Evolutionary conservation across 2,797 vertebrate genomes (phyloP), one percentile per base, ranked within the genome.

Genomic region (Cirrhinus mrigala): DNA sequence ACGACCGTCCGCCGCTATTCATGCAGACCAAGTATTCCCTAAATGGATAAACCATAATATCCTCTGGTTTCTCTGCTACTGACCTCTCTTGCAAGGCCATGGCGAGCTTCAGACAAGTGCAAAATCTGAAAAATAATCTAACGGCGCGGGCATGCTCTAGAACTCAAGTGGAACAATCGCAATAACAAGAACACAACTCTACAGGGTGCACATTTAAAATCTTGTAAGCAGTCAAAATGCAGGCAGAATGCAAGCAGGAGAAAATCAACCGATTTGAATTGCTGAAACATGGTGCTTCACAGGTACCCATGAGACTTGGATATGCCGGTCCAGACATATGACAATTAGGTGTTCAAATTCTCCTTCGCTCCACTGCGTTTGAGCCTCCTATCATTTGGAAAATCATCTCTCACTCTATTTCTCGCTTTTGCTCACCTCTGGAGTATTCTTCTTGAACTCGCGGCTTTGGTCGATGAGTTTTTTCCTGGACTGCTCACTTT

Each of bases 401-500:
- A 75, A 62, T 82, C 44, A 6, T 60, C 79, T 70, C 33, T 85
- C 70, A 75, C 71, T 66, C 58, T 8, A 64, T 66, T 52, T 79
- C 74, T 62, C 24, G 14, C 74, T 73, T 62, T 46, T 27, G 24
- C 89, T 97, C 95, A 99, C 98, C 97, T 99, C 98, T 91, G 98
- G 97, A 94, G 98, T 99, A 96, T 97, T 99, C 93, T 98, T 99
- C 96, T 99, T 99, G 95, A 99, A 98, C 94, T 99, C 98, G 11
- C 98, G 97, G 94, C 98, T 99, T 94, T 99, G 98, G 94, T 99
- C 98, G 89, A 99, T 99, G 88, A 99, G 95, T 89, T 94, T 95
- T 92, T 96, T 96, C 89, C 95, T 94, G 93, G 95, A 98, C 95
- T 99, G 98, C 91, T 99, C 98, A 5, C 97, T 99, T 94, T 99